Evolutionary conservation across 1,140 invertebrate species (phyloP).

Genomic region (Penaeus japonicus): DNA sequence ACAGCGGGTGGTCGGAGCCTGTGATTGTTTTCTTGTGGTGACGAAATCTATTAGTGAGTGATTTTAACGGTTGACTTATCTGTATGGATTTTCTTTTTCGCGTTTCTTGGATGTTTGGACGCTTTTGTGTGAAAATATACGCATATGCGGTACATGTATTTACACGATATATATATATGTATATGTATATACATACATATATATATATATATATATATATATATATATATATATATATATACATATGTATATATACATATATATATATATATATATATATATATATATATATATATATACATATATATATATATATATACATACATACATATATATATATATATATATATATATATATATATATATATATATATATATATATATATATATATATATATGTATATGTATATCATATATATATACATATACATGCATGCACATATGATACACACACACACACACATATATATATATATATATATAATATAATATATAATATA

Average conservation of each 20-base stretch:
- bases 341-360: background rate
- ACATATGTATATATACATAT: background rate
- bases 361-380: background rate
- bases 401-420: background rate
- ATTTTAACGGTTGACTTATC: background rate
- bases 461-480: no score
- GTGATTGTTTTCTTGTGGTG: no score
- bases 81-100: background rate
- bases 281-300: background rate
- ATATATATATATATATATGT: slow-evolving; percentile 4
- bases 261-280: slow-evolving; percentile 1
- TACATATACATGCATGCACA: no score
- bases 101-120: background rate
- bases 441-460: no score
- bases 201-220: background rate
- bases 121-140: background rate
- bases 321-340: background rate
- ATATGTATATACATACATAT: background rate
- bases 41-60: no score
- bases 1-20: no score
- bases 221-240: slow-evolving; percentile 13
- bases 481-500: no score
- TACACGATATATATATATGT: background rate
- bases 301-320: background rate
- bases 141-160: background rate